Evolutionary conservation across 2,113 vertebrate species (phyloP).

Genomic region (Percopsis transmontana): DNA sequence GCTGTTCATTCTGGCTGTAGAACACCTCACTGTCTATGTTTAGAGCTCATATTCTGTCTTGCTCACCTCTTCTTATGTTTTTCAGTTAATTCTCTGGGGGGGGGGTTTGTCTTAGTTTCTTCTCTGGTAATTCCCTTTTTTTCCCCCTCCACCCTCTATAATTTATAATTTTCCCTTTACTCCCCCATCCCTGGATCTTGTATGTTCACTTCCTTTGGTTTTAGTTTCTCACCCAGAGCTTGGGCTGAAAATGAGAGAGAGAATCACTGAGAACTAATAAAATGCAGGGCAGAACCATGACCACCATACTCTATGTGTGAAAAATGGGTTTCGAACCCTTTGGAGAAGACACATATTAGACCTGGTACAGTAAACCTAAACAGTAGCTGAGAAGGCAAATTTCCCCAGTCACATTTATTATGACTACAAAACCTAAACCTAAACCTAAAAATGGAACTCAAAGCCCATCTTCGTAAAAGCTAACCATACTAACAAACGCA

Average conservation of each 20-base stretch:
- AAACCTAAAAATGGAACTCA: no score
- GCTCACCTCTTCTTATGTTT: not conserved
- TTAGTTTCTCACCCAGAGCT: not conserved
- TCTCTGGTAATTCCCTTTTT: not conserved
- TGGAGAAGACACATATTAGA: no score
- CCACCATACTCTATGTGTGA: no score
- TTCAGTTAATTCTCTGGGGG: not conserved
- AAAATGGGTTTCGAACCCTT: no score
- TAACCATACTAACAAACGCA: no score
- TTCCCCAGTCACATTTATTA: no score
- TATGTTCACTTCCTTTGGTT: not conserved
- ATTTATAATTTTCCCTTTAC: no score
- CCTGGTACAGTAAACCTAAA: no score
- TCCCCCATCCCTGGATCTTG: not conserved
- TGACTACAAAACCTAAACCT: no score
- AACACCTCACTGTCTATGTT: slow-evolving; percentile 7
- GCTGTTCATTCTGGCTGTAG: slow-evolving; percentile 42
- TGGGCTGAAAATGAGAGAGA: not conserved
- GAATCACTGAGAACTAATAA: not conserved
- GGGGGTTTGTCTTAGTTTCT: not conserved
- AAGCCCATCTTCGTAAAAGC: no score
- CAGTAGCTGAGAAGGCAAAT: no score
- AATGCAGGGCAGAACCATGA: no score
- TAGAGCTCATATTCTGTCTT: not conserved
- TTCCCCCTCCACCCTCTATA: not conserved